Evolutionary conservation across 1,140 invertebrate species (phyloP).

Genomic region (Contarinia nasturtii): DNA sequence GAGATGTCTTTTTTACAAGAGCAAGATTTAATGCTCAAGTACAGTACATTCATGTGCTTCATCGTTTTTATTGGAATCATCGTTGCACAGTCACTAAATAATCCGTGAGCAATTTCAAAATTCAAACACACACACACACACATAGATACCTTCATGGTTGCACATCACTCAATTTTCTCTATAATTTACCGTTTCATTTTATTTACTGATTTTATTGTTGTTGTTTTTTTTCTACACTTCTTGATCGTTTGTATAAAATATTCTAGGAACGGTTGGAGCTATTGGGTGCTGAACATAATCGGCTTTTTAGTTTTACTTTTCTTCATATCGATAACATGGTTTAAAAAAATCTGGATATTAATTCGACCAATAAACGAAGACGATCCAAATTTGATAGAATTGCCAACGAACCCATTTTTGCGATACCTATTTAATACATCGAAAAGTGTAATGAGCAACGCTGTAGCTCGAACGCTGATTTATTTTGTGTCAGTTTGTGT

Average conservation of each 20-base stretch:
- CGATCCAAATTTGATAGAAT: constrained; percentile 6
- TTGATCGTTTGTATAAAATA: not conserved
- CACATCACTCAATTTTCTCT: not conserved
- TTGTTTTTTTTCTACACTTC: not conserved
- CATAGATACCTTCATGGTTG: too few relatives aligned
- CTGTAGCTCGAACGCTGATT: constrained; percentile 34
- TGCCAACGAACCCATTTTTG: constrained; percentile 20
- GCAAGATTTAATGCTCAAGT: constrained; percentile 22
- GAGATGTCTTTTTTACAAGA: constrained; percentile 17
- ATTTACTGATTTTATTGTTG: not conserved
- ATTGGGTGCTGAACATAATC: constrained; percentile 8
- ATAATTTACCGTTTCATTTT: not conserved
- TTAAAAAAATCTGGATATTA: constrained; percentile 22
- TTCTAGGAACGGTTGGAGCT: not conserved
- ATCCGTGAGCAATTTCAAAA: constrained; percentile 5
- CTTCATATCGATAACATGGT: constrained; percentile 23
- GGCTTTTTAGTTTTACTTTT: constrained; percentile 15
- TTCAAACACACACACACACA: too few relatives aligned
- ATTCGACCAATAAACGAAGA: constrained; percentile 14
- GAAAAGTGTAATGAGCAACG: constrained; percentile 35
- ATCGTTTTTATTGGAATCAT: constrained; percentile 14
- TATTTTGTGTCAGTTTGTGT: constrained; percentile 43
- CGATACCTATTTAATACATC: constrained; percentile 27
- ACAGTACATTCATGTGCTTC: constrained; percentile 13
- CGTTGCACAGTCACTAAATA: constrained; percentile 12